Evolutionary conservation across 2,888 invertebrate genomes (phyloP).

Genomic region (Drosophila antonietae): DNA sequence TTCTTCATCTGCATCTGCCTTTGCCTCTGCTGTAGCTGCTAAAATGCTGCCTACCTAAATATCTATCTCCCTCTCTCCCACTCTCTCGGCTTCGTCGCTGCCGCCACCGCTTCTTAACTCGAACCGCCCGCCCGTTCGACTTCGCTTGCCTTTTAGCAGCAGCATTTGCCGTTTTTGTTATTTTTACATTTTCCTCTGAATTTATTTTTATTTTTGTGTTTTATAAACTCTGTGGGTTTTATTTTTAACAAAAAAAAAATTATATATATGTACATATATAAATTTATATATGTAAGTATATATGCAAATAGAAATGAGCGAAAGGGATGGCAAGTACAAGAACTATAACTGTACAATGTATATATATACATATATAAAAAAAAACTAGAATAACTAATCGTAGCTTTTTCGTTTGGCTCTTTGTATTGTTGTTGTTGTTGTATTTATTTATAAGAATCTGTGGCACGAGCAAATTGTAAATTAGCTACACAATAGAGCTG

Average conservation of each 20-base stretch:
- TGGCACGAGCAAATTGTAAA: conserved; percentile 74
- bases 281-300: conserved; percentile 2
- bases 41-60: conserved; percentile 45
- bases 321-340: conserved; percentile 18
- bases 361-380: background rate
- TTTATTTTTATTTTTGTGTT: conserved; percentile 71
- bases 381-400: conserved; percentile 16
- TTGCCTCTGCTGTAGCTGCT: conserved; percentile 30
- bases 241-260: conserved; percentile 64
- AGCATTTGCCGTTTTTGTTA: conserved; percentile 69
- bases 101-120: conserved; percentile 1
- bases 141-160: conserved; percentile 42
- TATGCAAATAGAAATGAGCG: conserved; percentile 51
- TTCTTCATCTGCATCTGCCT: conserved; percentile 2
- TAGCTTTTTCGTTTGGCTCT: conserved; percentile 23
- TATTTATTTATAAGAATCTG: conserved; percentile 43
- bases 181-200: conserved; percentile 77
- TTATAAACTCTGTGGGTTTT: conserved; percentile 78
- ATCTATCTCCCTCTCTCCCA: background rate
- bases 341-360: conserved; percentile 26
- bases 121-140: background rate
- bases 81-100: background rate
- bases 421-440: conserved; percentile 27
- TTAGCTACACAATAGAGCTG: conserved; percentile 57
- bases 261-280: conserved; percentile 13